Conservation (phyloP, 2,113 vertebrate genomes). For the Cryptomyrus ogoouensis region DNA sequence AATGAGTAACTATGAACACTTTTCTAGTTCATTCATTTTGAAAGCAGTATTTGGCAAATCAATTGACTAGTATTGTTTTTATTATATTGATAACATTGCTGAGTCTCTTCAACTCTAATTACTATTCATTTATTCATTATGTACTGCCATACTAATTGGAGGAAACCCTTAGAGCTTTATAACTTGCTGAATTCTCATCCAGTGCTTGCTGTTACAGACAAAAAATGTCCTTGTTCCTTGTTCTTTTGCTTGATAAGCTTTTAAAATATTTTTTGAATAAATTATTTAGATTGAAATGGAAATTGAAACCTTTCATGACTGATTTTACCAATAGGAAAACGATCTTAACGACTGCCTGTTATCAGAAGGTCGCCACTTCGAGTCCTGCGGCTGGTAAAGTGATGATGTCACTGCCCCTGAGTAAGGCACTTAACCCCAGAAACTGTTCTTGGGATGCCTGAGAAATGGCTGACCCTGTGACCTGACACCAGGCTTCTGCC, state of each 20-base stretch:
- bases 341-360: not conserved
- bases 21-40: not conserved
- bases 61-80: not conserved
- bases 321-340: not conserved
- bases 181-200: not conserved
- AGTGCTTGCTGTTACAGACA: not conserved
- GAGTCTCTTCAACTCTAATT: not conserved
- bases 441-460: not conserved
- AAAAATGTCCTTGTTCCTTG: not conserved
- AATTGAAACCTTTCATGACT: not conserved
- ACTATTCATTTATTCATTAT: slow-evolving; percentile 2
- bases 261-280: not conserved
- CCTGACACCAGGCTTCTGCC: not conserved
- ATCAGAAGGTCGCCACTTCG: not conserved
- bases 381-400: not conserved
- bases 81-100: not conserved
- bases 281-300: not conserved
- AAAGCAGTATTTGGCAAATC: not conserved
- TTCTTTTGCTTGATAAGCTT: not conserved
- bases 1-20: not conserved
- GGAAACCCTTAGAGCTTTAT: not conserved
- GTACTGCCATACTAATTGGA: not conserved
- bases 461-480: not conserved
- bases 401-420: not conserved
- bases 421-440: not conserved